Base-by-base conservation (phyloP, 2,888 invertebrate species). In the Mesorhabditis belari region DNA sequence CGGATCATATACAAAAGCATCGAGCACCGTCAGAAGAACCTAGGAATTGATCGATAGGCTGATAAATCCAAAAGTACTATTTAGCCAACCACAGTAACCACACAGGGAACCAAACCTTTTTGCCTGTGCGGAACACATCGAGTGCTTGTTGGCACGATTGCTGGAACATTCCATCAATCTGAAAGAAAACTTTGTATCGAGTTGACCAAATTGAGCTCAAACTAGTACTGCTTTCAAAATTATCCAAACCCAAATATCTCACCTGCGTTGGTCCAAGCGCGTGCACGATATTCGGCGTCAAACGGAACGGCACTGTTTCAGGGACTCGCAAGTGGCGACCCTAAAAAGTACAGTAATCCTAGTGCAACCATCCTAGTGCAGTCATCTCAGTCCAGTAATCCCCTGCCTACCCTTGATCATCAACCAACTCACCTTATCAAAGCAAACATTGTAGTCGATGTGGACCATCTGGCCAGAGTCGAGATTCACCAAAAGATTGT, bases 401-500 rank as follows among this genome's bases (percentile, higher is more conserved):
- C 1, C 12, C 12, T 17, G 26, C 12, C 25, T 19, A n/a, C 6
- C 9, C 9, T 25, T 2, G 49, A 29, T 24, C 26, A n/a, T 12
- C 49, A n/a, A n/a, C 3, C 21, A 17, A 0, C 51, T 3, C 3
- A 73, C 96, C 82, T 96, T 96, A 82, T 98, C 98, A 83, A 99
- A 99, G 82, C 96, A 96, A 70, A 99, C 92, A 83, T 98, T 98
- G 85, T 96, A 99, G 85, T 99, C 98, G 78, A 99, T 96, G 83
- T 99, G 98, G 55, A 98, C 91, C 70, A 98, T 84, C 84, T 96
- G 92, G 73, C 98, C 98, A 49, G 90, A 90, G 26, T 88, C 87
- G 68, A 96, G 85, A 84, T 98, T 94, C 67, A 99, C 90, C 35
- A 99, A 85, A 61, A 99, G 89, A 84, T 99, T 99, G 84, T 98